Percentiles rank a stretch among this genome's conserved stretches.
phyloP scores from a whole-genome alignment of 2,797 vertebrate genomes.

The Florisuga fusca region DNA sequence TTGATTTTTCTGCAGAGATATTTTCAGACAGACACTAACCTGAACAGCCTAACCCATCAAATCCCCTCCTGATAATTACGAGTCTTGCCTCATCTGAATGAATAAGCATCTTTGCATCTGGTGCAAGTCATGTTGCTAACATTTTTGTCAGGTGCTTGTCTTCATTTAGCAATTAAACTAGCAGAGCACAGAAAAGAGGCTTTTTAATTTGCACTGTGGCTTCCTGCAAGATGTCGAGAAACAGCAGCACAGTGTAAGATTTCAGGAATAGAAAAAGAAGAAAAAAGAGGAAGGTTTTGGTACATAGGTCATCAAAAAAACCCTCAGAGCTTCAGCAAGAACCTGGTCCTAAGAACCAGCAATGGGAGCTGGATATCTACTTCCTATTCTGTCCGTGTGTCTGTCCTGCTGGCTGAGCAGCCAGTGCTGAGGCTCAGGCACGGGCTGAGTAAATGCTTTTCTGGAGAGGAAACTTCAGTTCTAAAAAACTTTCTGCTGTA shows the following conservation, averaged over 20 bases:
- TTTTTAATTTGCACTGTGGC: background rate
- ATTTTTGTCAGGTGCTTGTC: constrained; percentile 28
- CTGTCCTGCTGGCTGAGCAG: background rate
- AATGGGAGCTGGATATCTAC: background rate
- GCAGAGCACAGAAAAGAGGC: background rate
- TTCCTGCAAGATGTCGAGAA: background rate
- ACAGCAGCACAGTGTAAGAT: background rate
- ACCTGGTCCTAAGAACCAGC: background rate
- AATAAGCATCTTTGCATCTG: constrained; percentile 49
- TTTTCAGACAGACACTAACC: background rate
- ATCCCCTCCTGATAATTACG: constrained; percentile 26
- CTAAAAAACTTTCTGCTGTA: background rate
- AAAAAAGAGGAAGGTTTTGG: background rate
- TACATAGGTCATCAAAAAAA: background rate
- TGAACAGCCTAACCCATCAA: constrained; percentile 20
- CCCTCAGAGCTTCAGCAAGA: background rate
- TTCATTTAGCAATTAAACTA: constrained; percentile 51
- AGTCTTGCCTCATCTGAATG: constrained; percentile 35
- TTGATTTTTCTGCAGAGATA: background rate
- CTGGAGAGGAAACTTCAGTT: background rate
- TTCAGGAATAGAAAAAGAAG: background rate
- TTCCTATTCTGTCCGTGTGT: background rate
- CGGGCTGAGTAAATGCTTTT: background rate
- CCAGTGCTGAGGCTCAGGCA: background rate
- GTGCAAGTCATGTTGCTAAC: constrained; percentile 25